Evolutionary conservation across 2,888 invertebrate genomes (phyloP), one percentile per base, ranked within the genome.

Genomic region (Ditula angustiorana): DNA sequence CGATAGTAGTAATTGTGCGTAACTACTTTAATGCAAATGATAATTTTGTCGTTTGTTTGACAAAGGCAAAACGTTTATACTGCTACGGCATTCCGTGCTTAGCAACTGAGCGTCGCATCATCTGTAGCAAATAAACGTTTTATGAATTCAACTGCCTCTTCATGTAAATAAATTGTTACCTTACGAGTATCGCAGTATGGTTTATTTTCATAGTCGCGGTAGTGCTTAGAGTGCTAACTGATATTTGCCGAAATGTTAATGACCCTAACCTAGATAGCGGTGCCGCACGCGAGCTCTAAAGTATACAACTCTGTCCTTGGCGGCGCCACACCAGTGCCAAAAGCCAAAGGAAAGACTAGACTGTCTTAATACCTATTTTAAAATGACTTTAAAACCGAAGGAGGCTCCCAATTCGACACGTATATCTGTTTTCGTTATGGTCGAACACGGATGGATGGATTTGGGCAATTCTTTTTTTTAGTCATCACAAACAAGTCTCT

Each of bases 221-320:
- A 19, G 10, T 8, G 5, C 5, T 41, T n/a, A 4, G n/a, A 41
- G 41, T n/a, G n/a, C n/a, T n/a, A n/a, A n/a, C 41, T 41, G 4
- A 10, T 41, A 41, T 19, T 41, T 41, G 41, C 8, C 5, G 26
- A 13, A 59, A 49, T 26, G 58, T 35, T 49, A 59, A 49, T 35
- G 49, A 59, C 47, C 58, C 19, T 49, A 19, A 11, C 47, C 24
- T 28, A 28, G 56, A 56, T 56, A 2, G 16, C 23, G 24, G 21
- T 11, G 8, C 19, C 24, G 26, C 35, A 16, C 35, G 26, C 30
- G 5, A 44, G 10, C 49, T 5, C 19, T 30, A 30, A 11, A 30
- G 24, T n/a, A 30, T 26, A 28, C 28, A 49, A 49, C 28, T 23
- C 19, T 28, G 61, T 55, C 61, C 61, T 62, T 62, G 61, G 24